These are phyloP conservation scores for Molossus molossus DNA, from an alignment of 2,797 vertebrate species.

Conservation along the genomic window DNA sequence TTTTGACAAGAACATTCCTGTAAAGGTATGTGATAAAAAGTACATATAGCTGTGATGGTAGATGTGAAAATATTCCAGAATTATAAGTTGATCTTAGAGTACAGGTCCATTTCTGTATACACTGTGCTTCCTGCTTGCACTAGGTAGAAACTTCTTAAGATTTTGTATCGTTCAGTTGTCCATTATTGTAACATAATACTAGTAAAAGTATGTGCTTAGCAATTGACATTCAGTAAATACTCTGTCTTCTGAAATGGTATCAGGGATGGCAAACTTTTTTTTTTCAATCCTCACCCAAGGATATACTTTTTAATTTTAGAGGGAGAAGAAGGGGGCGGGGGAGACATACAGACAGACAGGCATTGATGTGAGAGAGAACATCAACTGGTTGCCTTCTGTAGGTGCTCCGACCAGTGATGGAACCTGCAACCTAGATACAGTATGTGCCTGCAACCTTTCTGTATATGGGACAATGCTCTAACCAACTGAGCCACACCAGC, in stretches of 20 bases:
- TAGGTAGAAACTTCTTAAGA: conserved; percentile 34
- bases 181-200: background rate
- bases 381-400: too few relatives aligned
- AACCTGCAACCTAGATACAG: too few relatives aligned
- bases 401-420: too few relatives aligned
- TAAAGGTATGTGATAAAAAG: conserved; percentile 91
- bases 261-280: background rate
- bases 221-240: background rate
- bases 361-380: too few relatives aligned
- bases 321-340: too few relatives aligned
- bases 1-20: conserved; percentile 93
- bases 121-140: background rate
- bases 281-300: too few relatives aligned
- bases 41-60: background rate
- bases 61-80: background rate
- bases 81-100: background rate
- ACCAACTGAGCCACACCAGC: too few relatives aligned
- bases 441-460: too few relatives aligned
- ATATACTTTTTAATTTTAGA: too few relatives aligned
- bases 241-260: conserved; percentile 4
- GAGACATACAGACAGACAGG: too few relatives aligned
- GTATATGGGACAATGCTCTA: too few relatives aligned
- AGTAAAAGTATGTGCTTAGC: background rate
- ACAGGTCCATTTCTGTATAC: background rate
- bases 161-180: background rate